phyloP scores from a whole-genome alignment of 1,140 invertebrate species.

The Sogatella furcifera region DNA sequence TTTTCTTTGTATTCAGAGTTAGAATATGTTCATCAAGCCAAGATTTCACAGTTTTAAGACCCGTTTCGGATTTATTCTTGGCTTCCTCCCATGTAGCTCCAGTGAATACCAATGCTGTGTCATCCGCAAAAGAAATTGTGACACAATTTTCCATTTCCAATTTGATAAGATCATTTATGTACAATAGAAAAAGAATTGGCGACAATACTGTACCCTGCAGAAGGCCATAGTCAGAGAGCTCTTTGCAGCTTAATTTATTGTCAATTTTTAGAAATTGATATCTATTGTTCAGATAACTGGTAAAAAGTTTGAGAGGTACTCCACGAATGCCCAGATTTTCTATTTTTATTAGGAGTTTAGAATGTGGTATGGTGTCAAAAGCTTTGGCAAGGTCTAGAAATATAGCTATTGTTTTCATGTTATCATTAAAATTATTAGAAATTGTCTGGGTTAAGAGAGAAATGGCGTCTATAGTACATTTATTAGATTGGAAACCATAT shows the following conservation, averaged over 20 bases:
- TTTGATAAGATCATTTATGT: neutral
- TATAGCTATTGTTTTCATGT: neutral
- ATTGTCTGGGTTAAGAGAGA: neutral
- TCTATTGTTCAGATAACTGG: neutral
- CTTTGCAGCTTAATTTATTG: neutral
- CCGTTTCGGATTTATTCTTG: neutral
- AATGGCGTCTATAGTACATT: neutral
- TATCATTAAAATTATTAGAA: neutral
- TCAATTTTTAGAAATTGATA: neutral
- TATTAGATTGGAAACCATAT: neutral
- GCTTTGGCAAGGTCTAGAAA: neutral
- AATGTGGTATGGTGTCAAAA: neutral
- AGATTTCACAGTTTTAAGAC: neutral
- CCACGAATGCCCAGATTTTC: neutral
- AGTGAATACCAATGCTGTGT: neutral
- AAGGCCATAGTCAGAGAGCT: neutral
- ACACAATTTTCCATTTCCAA: neutral
- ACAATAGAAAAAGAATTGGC: neutral
- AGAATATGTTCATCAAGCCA: neutral
- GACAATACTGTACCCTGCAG: neutral
- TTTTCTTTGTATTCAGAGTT: neutral
- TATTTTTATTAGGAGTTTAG: neutral
- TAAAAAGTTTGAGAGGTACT: neutral
- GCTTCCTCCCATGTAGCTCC: neutral
- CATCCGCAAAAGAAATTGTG: neutral